Base-by-base conservation (phyloP, 2,888 invertebrate genomes). In the Troglohyphantes excavatus region DNA sequence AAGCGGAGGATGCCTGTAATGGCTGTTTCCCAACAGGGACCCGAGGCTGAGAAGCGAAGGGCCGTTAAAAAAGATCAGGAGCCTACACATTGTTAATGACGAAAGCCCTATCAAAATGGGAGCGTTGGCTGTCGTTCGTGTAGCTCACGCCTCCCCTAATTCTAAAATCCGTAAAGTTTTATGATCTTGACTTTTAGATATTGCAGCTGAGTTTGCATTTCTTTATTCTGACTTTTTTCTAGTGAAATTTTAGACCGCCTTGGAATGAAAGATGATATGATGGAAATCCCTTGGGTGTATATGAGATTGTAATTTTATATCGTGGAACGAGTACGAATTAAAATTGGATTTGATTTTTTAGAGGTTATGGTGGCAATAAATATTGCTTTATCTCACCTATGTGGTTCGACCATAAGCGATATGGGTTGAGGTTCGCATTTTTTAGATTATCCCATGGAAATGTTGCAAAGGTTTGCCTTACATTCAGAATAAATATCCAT, bases 1-100 rank as follows among this genome's bases (percentile, higher is more conserved):
- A 89, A 89, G 27, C 63, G 75, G 88, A 88, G 88, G 88, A 81
- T 70, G 82, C 82, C 88, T 88, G 88, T 75, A 89, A 89, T 89
- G 53, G 75, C 75, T 68, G 61, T 82, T 89, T 89, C 43, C 85
- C 88, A 75, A 76, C 82, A 82, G 67, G 68, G 82, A 33, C 67
- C 61, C 17, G 43, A 68, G 59, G 65, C 67, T 65, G 68, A 67
- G 17, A n/a, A 53, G 81, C 81, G 43, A 13, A 82, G 73, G n/a
- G 82, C 82, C 88, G 68, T 82, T 89, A 82, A 89, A 87, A 89
- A 76, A 39, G 72, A 59, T 27, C 73, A 68, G 68, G 88, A 17
- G 53, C 53, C 5, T 17, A 17, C 53, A 59, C 67, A 88, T 88
- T 88, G 81, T 88, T 89, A 82, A 82, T 89, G 82, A 26, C 59